Base-by-base conservation (phyloP, 2,797 vertebrate species). In the Craterocephalus amniculus region DNA sequence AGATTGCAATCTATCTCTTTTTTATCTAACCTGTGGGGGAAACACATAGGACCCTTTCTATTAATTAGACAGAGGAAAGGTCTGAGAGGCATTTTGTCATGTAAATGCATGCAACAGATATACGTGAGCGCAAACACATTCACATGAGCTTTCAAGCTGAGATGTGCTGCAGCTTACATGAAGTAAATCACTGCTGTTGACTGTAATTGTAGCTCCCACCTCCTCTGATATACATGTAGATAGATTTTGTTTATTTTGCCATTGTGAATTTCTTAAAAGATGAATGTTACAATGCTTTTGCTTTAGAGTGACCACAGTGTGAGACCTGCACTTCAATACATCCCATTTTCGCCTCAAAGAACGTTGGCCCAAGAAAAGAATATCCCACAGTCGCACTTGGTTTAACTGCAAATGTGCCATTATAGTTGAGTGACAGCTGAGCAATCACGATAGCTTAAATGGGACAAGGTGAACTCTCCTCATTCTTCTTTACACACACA, bases 361-460 rank as follows among this genome's bases (percentile, higher is more conserved):
- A 18, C 1, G 2, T 40, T 22, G 38, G 31, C 22, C 72, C 49
- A 62, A 67, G 62, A 66, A 63, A 58, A 67, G 75, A 40, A 24
- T 59, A 78, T 63, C 66, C 31, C 32, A 79, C 54, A 48, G 78
- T 58, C 72, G 69, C 67, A 70, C 58, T 68, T 74, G 63, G 61
- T 76, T 78, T 80, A 63, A 78, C 75, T 79, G 68, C 80, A 72
- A 58, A 61, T 65, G 63, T 78, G 70, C 79, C 80, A 84, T 89
- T 91, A 87, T 87, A 78, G 85, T 91, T 93, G 93, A 94, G 68
- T 91, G 93, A 91, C 94, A 93, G 92, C 75, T 78, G 73, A 91
- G 89, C 82, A 84, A 87, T 90, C 87, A 60, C 58, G 90, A 92
- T 90, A 87, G 88, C 74, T 80, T 83, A 90, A 93, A 92, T 89